Base-by-base conservation (phyloP, 2,888 invertebrate genomes). In the Spilosoma lubricipeda region DNA sequence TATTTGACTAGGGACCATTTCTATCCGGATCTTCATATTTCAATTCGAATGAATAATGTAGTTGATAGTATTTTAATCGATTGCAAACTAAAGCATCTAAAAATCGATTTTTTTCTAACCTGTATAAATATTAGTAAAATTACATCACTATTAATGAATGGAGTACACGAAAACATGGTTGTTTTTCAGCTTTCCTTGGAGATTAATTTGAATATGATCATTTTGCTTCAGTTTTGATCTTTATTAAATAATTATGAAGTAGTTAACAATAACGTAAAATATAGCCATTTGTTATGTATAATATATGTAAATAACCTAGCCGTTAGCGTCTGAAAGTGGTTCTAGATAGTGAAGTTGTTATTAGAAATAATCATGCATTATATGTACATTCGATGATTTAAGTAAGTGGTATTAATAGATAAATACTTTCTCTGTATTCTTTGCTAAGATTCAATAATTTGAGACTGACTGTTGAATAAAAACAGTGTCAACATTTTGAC, bases 121-220 rank as follows among this genome's bases (percentile, higher is more conserved):
- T 18, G 15, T 30, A 30, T 30, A 63, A 7, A 2, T 63, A 18
- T 63, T 63, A 63, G 63, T 63, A 63, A 30, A 27, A 30, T 18
- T 13, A 72, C 81, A 81, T 76, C 85, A 79, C 82, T 85, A 82
- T 36, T 76, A 77, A 83, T 91, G 91, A 90, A 92, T 92, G 89
- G 90, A 90, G 88, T 88, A 83, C 85, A 93, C 90, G 91, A 94
- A 95, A 94, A 95, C 92, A 95, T 95, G 95, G 95, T 95, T 95
- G 94, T 95, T 95, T 95, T 95, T 95, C 95, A 95, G 95, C 92
- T 93, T 95, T 92, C 90, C 86, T 91, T 88, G 90, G 88, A 89
- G 88, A 87, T 87, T 91, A 86, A 90, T 92, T 90, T 89, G 87
- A 86, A 89, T 88, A 87, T 86, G 87, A 83, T 84, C 83, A 88